Base-by-base conservation (phyloP, 92 coral and sea anemone species). In the Actinostola sp. region DNA sequence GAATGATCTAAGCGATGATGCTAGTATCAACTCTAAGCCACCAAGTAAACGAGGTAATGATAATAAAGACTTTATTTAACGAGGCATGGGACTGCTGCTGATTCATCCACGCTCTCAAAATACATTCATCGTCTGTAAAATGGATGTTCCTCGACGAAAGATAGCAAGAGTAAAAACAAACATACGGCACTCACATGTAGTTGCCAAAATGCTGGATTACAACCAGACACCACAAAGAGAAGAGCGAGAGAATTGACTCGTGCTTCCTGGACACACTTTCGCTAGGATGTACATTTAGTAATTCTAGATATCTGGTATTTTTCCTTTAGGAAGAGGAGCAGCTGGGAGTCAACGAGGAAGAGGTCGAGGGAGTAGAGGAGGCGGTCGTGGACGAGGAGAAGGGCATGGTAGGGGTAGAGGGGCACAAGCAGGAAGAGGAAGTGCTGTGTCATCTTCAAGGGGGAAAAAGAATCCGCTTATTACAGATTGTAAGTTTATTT, bases 391-490 rank as follows among this genome's bases (percentile, higher is more conserved):
- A 58, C 54, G 82, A 57, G 92, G 88, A 23, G 85, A 73, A 51
- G 97, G 96, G 25, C 79, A 91, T 50, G 96, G 98, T 3, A 73
- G 97, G 58, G 89, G 93, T 32, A 76, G 92, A 56, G 84, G 92
- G 23, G 71, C 81, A 25, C 80, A 82, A 67, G 87, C 86, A 41
- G 74, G 83, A 23, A 36, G 78, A 57, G 86, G 89, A 59, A 67
- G 70, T 32, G n/a, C 82, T 11, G 64, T 60, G 5, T 70, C 86
- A 36, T n/a, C n/a, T n/a, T n/a, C 82, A 72, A 42, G 61, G 75
- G 28, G 63, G 24, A 61, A 54, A 32, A 83, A 79, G 28, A 73
- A 76, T 24, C 59, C 70, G n/a, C 86, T 71, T 39, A 90, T 83
- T 41, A 90, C 91, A 38, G 92, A 90, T 50, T 87, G 97, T 90